Evolutionary conservation across 2,888 invertebrate species (phyloP).

Genomic region (Pollenia griseotomentosa): DNA sequence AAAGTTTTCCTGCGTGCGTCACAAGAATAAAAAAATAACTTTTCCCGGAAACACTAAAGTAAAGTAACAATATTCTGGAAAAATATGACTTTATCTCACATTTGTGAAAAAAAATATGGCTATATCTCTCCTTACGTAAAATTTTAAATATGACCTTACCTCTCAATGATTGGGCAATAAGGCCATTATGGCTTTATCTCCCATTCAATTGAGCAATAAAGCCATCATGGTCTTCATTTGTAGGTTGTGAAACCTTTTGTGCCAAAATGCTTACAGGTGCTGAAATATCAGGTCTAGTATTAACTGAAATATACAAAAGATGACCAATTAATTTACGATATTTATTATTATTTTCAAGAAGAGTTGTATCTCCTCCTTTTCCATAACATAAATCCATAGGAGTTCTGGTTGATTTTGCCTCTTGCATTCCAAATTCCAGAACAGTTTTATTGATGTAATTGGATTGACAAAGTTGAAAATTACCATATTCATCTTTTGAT

Average conservation of each 20-base stretch:
- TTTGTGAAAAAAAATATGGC: too few relatives aligned
- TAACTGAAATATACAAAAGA: constrained; percentile 64
- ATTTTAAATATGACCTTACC: too few relatives aligned
- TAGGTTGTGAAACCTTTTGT: constrained; percentile 76
- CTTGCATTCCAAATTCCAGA: constrained; percentile 61
- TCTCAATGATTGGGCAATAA: too few relatives aligned
- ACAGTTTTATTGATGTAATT: constrained; percentile 63
- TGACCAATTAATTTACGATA: constrained; percentile 62
- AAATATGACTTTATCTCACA: too few relatives aligned
- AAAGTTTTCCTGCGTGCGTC: too few relatives aligned
- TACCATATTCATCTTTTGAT: constrained; percentile 52
- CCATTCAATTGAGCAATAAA: too few relatives aligned
- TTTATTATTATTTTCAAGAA: constrained; percentile 3
- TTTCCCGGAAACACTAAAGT: too few relatives aligned
- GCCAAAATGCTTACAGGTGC: constrained; percentile 71
- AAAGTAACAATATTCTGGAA: too few relatives aligned
- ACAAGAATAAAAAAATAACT: too few relatives aligned
- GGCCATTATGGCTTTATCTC: too few relatives aligned
- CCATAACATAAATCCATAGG: constrained; percentile 63
- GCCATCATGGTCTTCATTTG: constrained; percentile 75
- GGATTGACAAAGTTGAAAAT: constrained; percentile 62
- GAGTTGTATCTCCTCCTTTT: constrained; percentile 41
- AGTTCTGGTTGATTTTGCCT: constrained; percentile 62
- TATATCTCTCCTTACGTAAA: too few relatives aligned
- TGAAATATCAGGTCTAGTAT: constrained; percentile 64